These are phyloP conservation scores for Clarias magur DNA, from an alignment of 2,113 vertebrate genomes.

Conservation along the genomic window DNA sequence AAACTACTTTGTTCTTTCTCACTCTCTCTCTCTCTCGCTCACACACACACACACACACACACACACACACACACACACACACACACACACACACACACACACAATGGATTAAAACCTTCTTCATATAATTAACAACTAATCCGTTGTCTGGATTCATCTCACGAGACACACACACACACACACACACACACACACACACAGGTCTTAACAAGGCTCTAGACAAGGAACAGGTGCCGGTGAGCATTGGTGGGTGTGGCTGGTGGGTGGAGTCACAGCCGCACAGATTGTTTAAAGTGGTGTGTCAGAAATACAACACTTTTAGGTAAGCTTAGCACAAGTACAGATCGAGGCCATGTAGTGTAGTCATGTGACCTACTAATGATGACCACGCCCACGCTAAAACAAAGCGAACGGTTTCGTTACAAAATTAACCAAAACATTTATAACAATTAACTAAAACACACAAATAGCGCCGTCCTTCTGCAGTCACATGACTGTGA, in stretches of 20 bases:
- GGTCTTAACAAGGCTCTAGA: neutral
- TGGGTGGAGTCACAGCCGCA: neutral
- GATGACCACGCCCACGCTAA: too few relatives aligned
- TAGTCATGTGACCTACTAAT: neutral
- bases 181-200: too few relatives aligned
- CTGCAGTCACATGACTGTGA: too few relatives aligned
- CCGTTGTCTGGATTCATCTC: neutral
- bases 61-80: neutral
- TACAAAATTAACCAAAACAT: too few relatives aligned
- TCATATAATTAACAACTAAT: neutral
- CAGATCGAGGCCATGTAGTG: neutral
- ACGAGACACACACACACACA: too few relatives aligned
- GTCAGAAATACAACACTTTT: neutral
- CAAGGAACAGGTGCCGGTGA: neutral
- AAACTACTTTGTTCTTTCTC: too few relatives aligned
- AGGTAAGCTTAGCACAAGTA: too few relatives aligned
- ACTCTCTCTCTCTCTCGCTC: too few relatives aligned
- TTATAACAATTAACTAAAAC: too few relatives aligned
- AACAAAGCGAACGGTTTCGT: too few relatives aligned
- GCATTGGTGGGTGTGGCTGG: neutral
- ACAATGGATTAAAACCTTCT: neutral
- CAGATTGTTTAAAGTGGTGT: neutral
- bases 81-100: slow-evolving; percentile 2
- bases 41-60: neutral
- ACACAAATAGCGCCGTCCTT: too few relatives aligned